Conservation (phyloP, 2,797 vertebrate genomes). For the Okamejei kenojei region DNA sequence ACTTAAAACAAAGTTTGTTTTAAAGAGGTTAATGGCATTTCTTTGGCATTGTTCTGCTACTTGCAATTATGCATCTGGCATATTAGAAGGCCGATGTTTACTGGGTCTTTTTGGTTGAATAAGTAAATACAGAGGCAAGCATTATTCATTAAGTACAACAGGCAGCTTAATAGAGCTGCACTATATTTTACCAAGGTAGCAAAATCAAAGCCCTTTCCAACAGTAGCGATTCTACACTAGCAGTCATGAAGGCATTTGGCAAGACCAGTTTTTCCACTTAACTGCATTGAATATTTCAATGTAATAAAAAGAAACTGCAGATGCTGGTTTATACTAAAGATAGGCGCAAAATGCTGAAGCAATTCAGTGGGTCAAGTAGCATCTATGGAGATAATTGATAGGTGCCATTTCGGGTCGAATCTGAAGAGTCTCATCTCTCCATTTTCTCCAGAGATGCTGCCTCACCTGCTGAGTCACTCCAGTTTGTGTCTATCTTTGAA, state of each 20-base stretch:
- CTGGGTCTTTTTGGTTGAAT: constrained; percentile 19
- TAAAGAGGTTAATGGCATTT: constrained; percentile 14
- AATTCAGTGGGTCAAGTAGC: too few relatives aligned
- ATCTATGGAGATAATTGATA: too few relatives aligned
- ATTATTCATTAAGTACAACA: constrained; percentile 5
- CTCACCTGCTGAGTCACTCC: not conserved
- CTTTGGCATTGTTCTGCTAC: constrained; percentile 13
- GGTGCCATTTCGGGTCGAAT: too few relatives aligned
- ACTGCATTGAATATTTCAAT: not conserved
- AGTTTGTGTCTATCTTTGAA: not conserved
- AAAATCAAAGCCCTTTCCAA: not conserved
- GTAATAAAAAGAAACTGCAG: too few relatives aligned
- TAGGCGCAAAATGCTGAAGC: too few relatives aligned
- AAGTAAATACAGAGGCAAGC: constrained; percentile 33
- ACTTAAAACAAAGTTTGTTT: not conserved
- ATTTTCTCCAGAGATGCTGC: too few relatives aligned
- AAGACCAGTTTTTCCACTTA: not conserved
- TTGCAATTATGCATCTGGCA: constrained; percentile 30
- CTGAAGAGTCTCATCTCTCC: too few relatives aligned
- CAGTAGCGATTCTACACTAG: not conserved
- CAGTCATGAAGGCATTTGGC: constrained; percentile 11
- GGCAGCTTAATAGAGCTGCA: not conserved
- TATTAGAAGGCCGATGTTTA: constrained; percentile 1
- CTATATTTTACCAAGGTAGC: not conserved
- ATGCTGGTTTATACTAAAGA: too few relatives aligned